Evolutionary conservation across 2,888 invertebrate species (phyloP), one percentile per base, ranked within the genome.

Genomic region (Metalampra italica): DNA sequence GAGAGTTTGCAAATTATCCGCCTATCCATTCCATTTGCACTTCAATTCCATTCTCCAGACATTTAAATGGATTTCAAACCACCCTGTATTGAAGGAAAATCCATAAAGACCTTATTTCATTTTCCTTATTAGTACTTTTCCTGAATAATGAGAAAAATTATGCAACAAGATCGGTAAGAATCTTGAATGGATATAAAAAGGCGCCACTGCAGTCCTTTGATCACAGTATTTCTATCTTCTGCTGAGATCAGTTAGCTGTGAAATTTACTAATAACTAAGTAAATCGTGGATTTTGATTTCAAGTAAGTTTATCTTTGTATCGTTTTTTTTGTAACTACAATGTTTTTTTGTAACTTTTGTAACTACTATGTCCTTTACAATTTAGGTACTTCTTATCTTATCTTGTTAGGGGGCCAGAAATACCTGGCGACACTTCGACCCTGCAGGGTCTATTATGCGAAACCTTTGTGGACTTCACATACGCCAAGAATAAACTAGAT

Each of bases 131-230:
- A 39, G 39, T 13, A 39, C 9, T 39, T 50, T 52, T 39, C 40
- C n/a, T 43, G 14, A n/a, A 30, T 46, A 52, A 50, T 53, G 51
- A 45, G 48, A 49, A 47, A 37, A 53, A 51, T 49, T 41, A 49
- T 45, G 32, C 38, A 40, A 45, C 7, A 30, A 44, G 29, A 50
- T 14, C 14, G 13, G 36, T 51, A 45, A 51, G 48, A 51, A 49
- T 47, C 52, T 51, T 22, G 34, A 39, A 29, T n/a, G 7, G 38
- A 43, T 57, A 57, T 57, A 57, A 53, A 56, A 55, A 47, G 51
- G 32, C 46, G 39, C 47, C 46, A 39, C 44, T 15, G 30, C 38
- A n/a, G 34, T 12, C 22, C 7, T 38, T 15, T 14, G 1, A 22
- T 36, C 39, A 37, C 37, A 39, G 39, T 39, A 22, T 22, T 22